phyloP scores from a whole-genome alignment of 2,888 invertebrate genomes.

The Spicauda simplicius region DNA sequence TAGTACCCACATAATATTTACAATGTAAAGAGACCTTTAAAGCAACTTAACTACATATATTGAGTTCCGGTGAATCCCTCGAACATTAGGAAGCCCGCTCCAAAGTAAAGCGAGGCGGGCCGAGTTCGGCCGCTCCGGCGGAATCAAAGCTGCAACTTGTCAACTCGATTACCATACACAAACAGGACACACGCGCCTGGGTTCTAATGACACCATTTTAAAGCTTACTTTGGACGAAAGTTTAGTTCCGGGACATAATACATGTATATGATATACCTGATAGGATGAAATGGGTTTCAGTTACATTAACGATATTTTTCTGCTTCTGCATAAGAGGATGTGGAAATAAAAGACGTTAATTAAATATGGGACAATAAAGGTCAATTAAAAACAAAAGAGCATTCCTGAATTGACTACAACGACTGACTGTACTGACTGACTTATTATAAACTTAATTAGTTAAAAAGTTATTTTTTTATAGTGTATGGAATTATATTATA shows the following conservation, averaged over 20 bases:
- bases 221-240: slow-evolving; percentile 50
- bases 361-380: too few species aligned
- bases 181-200: slow-evolving; percentile 73
- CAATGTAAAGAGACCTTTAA: not conserved
- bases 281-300: too few species aligned
- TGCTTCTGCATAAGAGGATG: too few species aligned
- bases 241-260: slow-evolving; percentile 45
- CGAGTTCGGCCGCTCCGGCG: slow-evolving; percentile 54
- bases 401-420: too few species aligned
- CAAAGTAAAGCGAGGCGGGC: slow-evolving; percentile 69
- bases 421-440: too few species aligned
- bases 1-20: not conserved
- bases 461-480: too few species aligned
- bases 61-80: not conserved
- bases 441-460: too few species aligned
- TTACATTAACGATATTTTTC: too few species aligned
- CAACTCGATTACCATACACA: slow-evolving; percentile 81
- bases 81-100: slow-evolving; percentile 22
- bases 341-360: too few species aligned
- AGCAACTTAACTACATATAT: slow-evolving; percentile 1
- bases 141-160: slow-evolving; percentile 80
- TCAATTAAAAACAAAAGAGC: too few species aligned
- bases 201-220: slow-evolving; percentile 77
- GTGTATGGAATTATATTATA: too few species aligned
- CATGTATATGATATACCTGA: not conserved